These are phyloP conservation scores for Resseliella maxima DNA, from an alignment of 2,888 invertebrate genomes.

Conservation along the genomic window DNA sequence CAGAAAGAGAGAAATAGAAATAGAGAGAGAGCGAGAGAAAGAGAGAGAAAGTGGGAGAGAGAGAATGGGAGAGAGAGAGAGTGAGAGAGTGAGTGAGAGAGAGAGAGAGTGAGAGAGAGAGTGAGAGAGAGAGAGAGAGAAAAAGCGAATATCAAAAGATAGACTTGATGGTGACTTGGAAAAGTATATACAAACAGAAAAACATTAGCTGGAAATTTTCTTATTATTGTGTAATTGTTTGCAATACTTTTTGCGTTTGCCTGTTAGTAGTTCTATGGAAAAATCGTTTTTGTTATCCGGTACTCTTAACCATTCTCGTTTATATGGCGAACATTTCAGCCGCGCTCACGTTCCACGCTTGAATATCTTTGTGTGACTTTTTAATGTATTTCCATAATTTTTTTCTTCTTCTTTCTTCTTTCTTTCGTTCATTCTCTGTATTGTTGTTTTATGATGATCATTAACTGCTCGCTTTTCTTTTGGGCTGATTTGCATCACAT, in stretches of 20 bases:
- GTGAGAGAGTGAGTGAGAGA: no score
- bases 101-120: no score
- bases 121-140: no score
- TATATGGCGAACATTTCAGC: not conserved
- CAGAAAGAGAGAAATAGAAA: not conserved
- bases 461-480: conserved; percentile 20
- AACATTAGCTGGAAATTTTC: conserved; percentile 40
- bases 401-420: not conserved
- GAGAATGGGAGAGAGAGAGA: no score
- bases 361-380: not conserved
- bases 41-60: no score
- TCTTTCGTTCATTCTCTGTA: no score
- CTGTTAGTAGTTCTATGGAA: not conserved
- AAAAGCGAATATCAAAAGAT: no score
- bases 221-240: conserved; percentile 51
- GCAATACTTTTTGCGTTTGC: conserved; percentile 1
- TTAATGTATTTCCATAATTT: not conserved
- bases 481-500: conserved; percentile 12
- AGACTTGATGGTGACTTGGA: no score
- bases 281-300: conserved; percentile 20
- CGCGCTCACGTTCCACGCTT: not conserved
- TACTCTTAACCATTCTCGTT: not conserved
- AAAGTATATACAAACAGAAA: not conserved
- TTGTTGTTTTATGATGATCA: conserved; percentile 22
- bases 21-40: not conserved